Conservation (phyloP, 1,140 invertebrate species). For the Phenacoccus solenopsis region DNA sequence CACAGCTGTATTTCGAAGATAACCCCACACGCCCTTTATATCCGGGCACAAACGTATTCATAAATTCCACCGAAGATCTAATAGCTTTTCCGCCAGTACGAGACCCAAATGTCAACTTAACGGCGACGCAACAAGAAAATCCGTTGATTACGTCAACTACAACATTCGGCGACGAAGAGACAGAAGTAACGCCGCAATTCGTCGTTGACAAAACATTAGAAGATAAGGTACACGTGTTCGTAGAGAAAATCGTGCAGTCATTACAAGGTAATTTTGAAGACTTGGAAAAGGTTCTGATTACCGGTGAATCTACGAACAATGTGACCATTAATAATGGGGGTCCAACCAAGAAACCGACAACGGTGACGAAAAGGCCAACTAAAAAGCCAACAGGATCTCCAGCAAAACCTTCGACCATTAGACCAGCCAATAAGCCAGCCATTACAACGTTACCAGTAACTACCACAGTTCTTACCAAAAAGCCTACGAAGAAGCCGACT, state of each 20-base stretch:
- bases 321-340: constrained; percentile 27
- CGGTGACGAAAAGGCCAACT: constrained; percentile 17
- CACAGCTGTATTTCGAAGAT: not conserved
- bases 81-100: constrained; percentile 70
- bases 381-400: constrained; percentile 22
- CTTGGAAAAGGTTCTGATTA: constrained; percentile 59
- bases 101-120: constrained; percentile 59
- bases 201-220: constrained; percentile 59
- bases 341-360: constrained; percentile 24
- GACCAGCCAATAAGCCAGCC: not conserved
- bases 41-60: constrained; percentile 35
- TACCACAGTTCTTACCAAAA: not conserved
- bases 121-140: constrained; percentile 37
- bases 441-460: constrained; percentile 22
- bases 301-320: constrained; percentile 28
- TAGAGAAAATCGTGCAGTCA: constrained; percentile 67
- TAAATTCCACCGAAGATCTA: constrained; percentile 45
- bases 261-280: constrained; percentile 67
- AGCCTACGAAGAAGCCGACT: constrained; percentile 22
- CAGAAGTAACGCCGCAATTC: constrained; percentile 52
- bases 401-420: constrained; percentile 1
- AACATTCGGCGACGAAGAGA: constrained; percentile 24
- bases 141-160: constrained; percentile 19
- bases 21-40: constrained; percentile 6
- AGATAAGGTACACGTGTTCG: constrained; percentile 64